phyloP scores from a whole-genome alignment of 92 coral and sea anemone species.

The Porites rus region DNA sequence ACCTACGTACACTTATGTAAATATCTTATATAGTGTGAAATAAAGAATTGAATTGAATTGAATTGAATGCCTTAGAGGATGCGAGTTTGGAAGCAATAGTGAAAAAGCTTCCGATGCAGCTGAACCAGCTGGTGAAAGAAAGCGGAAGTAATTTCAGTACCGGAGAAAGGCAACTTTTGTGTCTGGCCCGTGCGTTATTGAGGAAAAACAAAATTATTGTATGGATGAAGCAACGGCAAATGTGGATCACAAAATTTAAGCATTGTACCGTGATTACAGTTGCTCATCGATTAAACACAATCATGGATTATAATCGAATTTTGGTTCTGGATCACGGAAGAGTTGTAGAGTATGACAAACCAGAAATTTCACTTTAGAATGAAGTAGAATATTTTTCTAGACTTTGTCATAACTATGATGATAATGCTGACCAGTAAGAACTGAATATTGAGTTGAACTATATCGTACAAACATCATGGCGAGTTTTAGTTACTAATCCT shows the following conservation, averaged over 20 bases:
- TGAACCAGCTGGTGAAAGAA: slow-evolving; percentile 7
- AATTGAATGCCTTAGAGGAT: slow-evolving; percentile 7
- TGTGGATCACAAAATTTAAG: slow-evolving; percentile 23
- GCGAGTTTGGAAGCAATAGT: slow-evolving; percentile 12
- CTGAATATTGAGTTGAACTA: no score
- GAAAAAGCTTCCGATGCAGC: slow-evolving; percentile 5
- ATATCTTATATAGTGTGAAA: no score
- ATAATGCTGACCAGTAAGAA: background rate
- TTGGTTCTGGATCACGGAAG: slow-evolving; percentile 7
- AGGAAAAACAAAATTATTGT: slow-evolving; percentile 19
- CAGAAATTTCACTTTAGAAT: background rate
- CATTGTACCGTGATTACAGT: slow-evolving; percentile 9
- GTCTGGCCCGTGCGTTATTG: slow-evolving; percentile 16
- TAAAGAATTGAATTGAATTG: no score
- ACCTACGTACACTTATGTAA: no score
- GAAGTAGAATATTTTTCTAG: background rate
- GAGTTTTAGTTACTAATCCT: no score
- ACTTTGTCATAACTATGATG: background rate
- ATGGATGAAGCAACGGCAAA: slow-evolving; percentile 34
- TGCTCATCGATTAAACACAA: slow-evolving; percentile 13
- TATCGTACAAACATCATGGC: no score
- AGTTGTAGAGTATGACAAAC: slow-evolving; percentile 2
- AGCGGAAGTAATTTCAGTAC: slow-evolving; percentile 5
- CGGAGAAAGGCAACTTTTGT: slow-evolving; percentile 12
- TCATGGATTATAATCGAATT: slow-evolving; percentile 7